phyloP scores from a whole-genome alignment of 1,140 invertebrate species.

The Drosophila subobscura region DNA sequence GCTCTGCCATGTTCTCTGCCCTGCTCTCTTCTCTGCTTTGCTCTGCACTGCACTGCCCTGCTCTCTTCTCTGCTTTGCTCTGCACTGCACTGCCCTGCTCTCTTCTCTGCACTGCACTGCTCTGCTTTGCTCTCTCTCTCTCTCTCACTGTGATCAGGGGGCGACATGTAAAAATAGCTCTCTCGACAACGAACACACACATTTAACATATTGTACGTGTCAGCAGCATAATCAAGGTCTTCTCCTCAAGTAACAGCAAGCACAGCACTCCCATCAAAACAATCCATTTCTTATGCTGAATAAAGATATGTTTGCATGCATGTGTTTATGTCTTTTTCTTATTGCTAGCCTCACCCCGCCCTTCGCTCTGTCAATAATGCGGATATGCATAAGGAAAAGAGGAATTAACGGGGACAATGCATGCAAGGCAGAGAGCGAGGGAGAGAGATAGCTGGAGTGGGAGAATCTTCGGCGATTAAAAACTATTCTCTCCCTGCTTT shows the following conservation, averaged over 20 bases:
- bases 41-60: too few species aligned
- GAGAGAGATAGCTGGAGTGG: not conserved
- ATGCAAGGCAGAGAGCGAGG: not conserved
- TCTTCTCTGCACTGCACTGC: too few species aligned
- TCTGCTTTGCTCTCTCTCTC: too few species aligned
- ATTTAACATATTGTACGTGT: constrained; percentile 52
- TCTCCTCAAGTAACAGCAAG: constrained; percentile 9
- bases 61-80: too few species aligned
- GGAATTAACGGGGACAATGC: constrained; percentile 11
- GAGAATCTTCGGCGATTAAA: not conserved
- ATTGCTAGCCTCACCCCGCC: not conserved
- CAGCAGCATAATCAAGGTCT: constrained; percentile 41
- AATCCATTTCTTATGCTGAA: constrained; percentile 4
- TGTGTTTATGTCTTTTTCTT: constrained; percentile 20
- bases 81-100: too few species aligned
- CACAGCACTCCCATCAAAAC: not conserved
- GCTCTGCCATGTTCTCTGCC: too few species aligned
- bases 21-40: too few species aligned
- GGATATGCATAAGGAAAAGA: constrained; percentile 36
- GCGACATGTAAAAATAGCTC: constrained; percentile 32
- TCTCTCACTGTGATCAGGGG: too few species aligned
- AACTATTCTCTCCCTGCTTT: constrained; percentile 5
- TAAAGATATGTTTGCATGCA: not conserved
- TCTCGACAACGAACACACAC: constrained; percentile 29
- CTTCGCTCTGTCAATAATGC: constrained; percentile 21